These are phyloP conservation scores for Etheostoma perlongum DNA, from an alignment of 2,797 vertebrate species.

Conservation along the genomic window DNA sequence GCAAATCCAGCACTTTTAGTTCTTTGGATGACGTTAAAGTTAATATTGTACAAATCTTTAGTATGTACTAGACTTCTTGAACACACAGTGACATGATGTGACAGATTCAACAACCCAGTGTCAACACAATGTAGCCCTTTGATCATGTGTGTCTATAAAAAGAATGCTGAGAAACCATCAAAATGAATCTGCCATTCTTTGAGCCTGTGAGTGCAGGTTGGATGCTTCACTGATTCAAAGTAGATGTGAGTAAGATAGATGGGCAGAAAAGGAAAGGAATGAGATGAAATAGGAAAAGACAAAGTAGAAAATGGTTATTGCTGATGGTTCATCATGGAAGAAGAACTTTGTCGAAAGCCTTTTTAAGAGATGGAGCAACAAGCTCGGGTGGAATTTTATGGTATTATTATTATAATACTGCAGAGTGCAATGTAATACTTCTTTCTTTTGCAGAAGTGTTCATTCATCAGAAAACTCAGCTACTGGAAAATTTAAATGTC, in stretches of 20 bases:
- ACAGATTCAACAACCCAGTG: neutral
- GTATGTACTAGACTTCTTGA: neutral
- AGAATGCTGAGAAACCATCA: neutral
- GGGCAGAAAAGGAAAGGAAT: neutral
- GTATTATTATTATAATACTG: constrained; percentile 6
- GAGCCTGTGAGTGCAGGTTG: neutral
- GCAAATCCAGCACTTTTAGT: neutral
- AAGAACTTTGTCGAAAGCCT: neutral
- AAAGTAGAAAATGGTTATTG: neutral
- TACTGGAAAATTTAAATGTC: neutral
- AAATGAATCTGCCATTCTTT: neutral
- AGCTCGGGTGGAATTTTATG: constrained; percentile 2
- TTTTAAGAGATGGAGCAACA: neutral
- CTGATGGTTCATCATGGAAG: neutral
- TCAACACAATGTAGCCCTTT: neutral
- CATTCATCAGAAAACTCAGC: neutral
- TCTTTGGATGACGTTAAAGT: constrained; percentile 1
- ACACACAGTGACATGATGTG: neutral
- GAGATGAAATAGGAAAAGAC: neutral
- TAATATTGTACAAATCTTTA: neutral
- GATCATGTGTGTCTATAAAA: neutral
- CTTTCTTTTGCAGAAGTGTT: constrained; percentile 4
- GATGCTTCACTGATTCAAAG: constrained; percentile 1
- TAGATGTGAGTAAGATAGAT: neutral
- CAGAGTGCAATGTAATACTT: neutral